A percentile compares a stretch with the other conserved stretches of the same genome.
These are phyloP conservation scores for Seira musarum DNA, from an alignment of 2,888 invertebrate species.

Conservation along the genomic window DNA sequence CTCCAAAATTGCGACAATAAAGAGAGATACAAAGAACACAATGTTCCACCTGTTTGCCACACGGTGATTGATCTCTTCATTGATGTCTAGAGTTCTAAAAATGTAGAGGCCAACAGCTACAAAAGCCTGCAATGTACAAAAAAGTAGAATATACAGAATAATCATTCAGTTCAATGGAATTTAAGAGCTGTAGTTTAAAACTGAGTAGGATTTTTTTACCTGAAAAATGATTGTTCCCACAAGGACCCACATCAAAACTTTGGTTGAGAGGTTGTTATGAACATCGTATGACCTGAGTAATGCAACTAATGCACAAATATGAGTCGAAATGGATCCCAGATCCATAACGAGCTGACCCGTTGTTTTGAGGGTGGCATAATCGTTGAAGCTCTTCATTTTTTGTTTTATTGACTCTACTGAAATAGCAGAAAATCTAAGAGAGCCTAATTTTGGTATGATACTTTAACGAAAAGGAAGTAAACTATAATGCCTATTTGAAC, in stretches of 20 bases:
- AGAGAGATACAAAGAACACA: slow-evolving; percentile 55
- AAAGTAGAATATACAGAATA: background rate
- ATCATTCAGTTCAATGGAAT: background rate
- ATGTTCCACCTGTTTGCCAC: slow-evolving; percentile 57
- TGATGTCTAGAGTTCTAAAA: slow-evolving; percentile 57
- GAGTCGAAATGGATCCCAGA: slow-evolving; percentile 60
- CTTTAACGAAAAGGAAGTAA: too few species aligned
- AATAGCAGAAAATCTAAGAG: too few species aligned
- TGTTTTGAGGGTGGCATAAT: slow-evolving; percentile 61
- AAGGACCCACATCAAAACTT: slow-evolving; percentile 59
- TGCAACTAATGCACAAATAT: slow-evolving; percentile 57
- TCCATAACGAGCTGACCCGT: slow-evolving; percentile 63
- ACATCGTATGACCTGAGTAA: slow-evolving; percentile 48
- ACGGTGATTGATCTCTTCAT: slow-evolving; percentile 55
- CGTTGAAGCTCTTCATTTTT: slow-evolving; percentile 60
- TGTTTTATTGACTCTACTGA: background rate
- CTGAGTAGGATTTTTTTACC: slow-evolving; percentile 46
- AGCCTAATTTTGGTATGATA: too few species aligned
- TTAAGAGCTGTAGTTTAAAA: background rate
- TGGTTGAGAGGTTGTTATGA: slow-evolving; percentile 41
- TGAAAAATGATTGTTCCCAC: slow-evolving; percentile 62
- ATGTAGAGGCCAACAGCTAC: slow-evolving; percentile 62
- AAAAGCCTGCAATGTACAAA: slow-evolving; percentile 38
- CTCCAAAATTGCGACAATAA: slow-evolving; percentile 53
- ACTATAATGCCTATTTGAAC: too few species aligned